Conservation (phyloP, 2,113 vertebrate genomes). For the Nothoprocta perdicaria region DNA sequence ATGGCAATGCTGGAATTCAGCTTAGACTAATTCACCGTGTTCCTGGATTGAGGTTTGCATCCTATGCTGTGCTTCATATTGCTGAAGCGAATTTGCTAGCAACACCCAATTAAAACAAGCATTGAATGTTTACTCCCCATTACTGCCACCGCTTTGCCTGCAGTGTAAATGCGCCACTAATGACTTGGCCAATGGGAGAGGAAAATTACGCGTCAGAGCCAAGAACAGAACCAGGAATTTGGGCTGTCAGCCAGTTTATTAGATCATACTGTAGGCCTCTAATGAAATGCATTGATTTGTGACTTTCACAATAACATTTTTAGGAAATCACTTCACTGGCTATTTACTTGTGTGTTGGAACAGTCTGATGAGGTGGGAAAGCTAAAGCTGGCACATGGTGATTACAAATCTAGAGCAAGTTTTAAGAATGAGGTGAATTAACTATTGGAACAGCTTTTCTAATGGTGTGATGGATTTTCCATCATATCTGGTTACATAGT, state of each 20-base stretch:
- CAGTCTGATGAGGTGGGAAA: constrained; percentile 3
- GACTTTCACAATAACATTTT: constrained; percentile 47
- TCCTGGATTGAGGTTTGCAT: background rate
- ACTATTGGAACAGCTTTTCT: background rate
- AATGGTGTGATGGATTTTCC: background rate
- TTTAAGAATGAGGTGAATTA: constrained; percentile 10
- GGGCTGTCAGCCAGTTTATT: constrained; percentile 35
- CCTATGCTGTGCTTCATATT: background rate
- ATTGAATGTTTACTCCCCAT: constrained; percentile 44
- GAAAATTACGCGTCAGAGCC: constrained; percentile 31
- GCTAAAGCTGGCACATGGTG: background rate
- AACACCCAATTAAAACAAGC: constrained; percentile 50
- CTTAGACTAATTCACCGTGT: background rate
- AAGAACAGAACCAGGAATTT: constrained; percentile 54
- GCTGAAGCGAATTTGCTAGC: constrained; percentile 19
- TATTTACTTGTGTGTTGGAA: constrained; percentile 37
- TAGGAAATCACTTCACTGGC: constrained; percentile 45
- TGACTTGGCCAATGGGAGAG: constrained; percentile 43
- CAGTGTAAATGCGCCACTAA: constrained; percentile 33
- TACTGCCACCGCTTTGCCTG: constrained; percentile 54
- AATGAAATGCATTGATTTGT: constrained; percentile 56
- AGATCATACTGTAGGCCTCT: constrained; percentile 44
- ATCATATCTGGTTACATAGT: background rate
- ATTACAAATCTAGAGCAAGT: background rate
- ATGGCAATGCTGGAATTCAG: background rate